Conservation (phyloP, 2,113 vertebrate species). For the Cathartes aura region DNA sequence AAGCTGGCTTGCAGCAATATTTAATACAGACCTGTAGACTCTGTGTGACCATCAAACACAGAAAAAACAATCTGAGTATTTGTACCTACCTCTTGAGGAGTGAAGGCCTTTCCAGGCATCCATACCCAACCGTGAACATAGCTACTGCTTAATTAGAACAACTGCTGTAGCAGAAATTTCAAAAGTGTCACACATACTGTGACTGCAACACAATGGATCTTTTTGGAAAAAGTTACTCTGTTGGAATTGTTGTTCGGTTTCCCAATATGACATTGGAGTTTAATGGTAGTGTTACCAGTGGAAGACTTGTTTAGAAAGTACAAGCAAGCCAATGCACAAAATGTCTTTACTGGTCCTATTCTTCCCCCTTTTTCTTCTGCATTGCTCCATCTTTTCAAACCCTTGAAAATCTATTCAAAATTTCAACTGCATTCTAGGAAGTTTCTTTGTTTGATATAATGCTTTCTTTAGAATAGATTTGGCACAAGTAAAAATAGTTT, state of each 20-base stretch:
- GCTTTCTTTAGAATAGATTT: background rate
- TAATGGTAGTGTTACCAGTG: rapidly evolving
- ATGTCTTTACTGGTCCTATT: background rate
- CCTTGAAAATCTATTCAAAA: background rate
- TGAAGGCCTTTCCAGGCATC: background rate
- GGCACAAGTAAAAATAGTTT: background rate
- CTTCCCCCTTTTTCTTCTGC: background rate
- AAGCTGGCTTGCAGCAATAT: background rate
- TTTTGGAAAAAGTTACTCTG: background rate
- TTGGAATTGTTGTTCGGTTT: background rate
- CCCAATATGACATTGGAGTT: background rate
- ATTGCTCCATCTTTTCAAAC: background rate
- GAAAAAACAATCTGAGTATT: background rate
- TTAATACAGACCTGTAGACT: background rate
- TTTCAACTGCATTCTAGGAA: background rate
- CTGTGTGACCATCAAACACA: background rate
- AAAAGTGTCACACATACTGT: background rate
- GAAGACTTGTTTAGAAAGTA: background rate
- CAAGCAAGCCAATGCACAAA: background rate
- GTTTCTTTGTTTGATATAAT: background rate
- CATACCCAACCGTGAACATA: background rate
- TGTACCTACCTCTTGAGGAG: background rate
- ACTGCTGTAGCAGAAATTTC: background rate
- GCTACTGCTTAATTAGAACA: background rate
- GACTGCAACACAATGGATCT: background rate